Conservation (phyloP, 2,888 invertebrate genomes). For the Polydrusus cervinus region DNA sequence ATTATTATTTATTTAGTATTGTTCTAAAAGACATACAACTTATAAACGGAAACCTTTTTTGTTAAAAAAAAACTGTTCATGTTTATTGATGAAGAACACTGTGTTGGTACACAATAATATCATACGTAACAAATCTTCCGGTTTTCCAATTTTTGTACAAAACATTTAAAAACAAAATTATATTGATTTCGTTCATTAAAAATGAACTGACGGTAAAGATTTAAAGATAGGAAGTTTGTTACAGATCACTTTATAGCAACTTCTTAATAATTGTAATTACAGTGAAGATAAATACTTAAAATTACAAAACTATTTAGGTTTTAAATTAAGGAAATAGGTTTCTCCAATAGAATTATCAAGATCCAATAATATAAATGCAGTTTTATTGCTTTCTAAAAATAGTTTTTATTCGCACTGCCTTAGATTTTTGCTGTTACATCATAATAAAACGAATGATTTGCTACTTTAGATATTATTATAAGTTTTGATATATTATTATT, state of each 20-base stretch:
- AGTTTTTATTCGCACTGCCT: background rate
- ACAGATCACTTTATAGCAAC: background rate
- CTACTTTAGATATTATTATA: too few relatives aligned
- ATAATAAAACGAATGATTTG: background rate
- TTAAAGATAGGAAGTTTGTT: too few relatives aligned
- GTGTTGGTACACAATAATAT: too few relatives aligned
- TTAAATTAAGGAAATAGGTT: background rate
- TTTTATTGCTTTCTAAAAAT: constrained; percentile 4
- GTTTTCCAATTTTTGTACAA: too few relatives aligned
- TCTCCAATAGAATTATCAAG: background rate
- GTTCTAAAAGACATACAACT: too few relatives aligned
- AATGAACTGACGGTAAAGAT: background rate
- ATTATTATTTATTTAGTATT: too few relatives aligned
- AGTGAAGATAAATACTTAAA: background rate
- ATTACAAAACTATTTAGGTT: background rate
- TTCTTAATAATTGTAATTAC: background rate
- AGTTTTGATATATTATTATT: too few relatives aligned
- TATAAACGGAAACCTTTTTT: too few relatives aligned
- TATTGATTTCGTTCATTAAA: background rate
- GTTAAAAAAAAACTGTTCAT: too few relatives aligned
- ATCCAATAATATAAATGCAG: background rate
- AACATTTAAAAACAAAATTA: background rate
- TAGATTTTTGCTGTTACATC: background rate
- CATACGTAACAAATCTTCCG: too few relatives aligned
- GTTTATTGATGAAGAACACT: too few relatives aligned